Evolutionary conservation across 2,888 invertebrate genomes (phyloP).

Genomic region (Drosophila kuntzei): DNA sequence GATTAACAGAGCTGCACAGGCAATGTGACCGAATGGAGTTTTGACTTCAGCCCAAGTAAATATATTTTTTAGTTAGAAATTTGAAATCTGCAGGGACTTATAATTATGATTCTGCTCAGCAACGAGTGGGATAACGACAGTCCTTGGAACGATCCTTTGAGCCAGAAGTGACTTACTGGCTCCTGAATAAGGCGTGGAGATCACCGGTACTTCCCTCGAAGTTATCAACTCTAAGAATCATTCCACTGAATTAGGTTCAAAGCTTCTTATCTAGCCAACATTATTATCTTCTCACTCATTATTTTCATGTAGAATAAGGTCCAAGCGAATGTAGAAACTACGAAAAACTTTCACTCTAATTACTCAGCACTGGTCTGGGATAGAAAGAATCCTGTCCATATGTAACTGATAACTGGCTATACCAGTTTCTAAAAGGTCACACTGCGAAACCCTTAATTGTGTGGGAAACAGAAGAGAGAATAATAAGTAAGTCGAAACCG

Average conservation of each 20-base stretch:
- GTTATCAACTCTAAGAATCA: neutral
- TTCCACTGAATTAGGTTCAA: neutral
- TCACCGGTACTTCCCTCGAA: neutral
- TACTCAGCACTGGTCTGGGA: too few relatives aligned
- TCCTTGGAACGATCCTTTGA: too few relatives aligned
- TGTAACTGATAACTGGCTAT: conserved; percentile 5
- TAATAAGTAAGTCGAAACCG: neutral
- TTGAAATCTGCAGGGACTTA: too few relatives aligned
- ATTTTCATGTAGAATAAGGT: neutral
- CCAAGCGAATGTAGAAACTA: neutral
- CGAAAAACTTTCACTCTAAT: too few relatives aligned
- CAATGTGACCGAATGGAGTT: too few relatives aligned
- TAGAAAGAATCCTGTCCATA: neutral
- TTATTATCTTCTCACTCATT: neutral
- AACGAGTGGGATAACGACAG: too few relatives aligned
- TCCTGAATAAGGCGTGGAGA: too few relatives aligned
- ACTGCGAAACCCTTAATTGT: conserved; percentile 12
- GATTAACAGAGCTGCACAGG: too few relatives aligned
- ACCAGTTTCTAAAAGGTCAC: conserved; percentile 19
- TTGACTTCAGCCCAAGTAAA: too few relatives aligned
- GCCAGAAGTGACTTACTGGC: too few relatives aligned
- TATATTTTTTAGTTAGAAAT: too few relatives aligned
- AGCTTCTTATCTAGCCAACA: neutral
- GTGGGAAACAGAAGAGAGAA: neutral
- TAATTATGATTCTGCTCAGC: too few relatives aligned